Base-by-base conservation (phyloP, 2,113 vertebrate species). In the Myanophis thanlyinensis region DNA sequence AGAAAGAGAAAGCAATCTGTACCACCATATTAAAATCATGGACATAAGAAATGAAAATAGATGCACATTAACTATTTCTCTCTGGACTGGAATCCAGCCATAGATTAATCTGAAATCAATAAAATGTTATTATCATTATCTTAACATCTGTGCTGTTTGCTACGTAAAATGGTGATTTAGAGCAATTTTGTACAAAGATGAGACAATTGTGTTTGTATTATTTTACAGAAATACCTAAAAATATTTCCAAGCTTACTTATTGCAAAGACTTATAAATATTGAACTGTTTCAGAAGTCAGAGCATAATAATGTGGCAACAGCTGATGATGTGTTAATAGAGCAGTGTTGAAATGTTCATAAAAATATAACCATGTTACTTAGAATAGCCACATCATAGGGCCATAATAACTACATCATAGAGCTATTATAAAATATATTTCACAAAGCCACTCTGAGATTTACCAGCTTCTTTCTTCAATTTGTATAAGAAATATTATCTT, bases 401-500 rank as follows among this genome's bases (percentile, higher is more conserved):
- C 8, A 51, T 84, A 90, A 27, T 44, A 44, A 6, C 7, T 35
- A 40, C n/a, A 89, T 62, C 12, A 89, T 67, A 23, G 11, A 84
- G 18, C 27, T 11, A 84, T 84, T 67, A 8, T 46, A 15, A 59
- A 30, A 30, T 30, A 8, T 30, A 27, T 89, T 46, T 89, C 62
- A 46, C 62, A 59, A 89, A 89, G 15, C 27, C 12, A 59, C 1
- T n/a, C 23, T 48, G 22, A 35, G 8, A 80, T 80, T 80, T 80
- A 80, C 23, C 59, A 59, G 7, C 44, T 20, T 89, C 30, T 89
- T 47, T 27, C 11, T 51, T n/a, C 67, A 73, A 89, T 8, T 53
- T 87, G 47, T 52, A 2, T 40, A 52, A 49, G n/a, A 62, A 91
- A 93, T 73, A 30, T 91, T 51, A 4, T 85, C 30, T 94, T 95